phyloP scores from a whole-genome alignment of 2,888 invertebrate species.

The Perdita meconis region DNA sequence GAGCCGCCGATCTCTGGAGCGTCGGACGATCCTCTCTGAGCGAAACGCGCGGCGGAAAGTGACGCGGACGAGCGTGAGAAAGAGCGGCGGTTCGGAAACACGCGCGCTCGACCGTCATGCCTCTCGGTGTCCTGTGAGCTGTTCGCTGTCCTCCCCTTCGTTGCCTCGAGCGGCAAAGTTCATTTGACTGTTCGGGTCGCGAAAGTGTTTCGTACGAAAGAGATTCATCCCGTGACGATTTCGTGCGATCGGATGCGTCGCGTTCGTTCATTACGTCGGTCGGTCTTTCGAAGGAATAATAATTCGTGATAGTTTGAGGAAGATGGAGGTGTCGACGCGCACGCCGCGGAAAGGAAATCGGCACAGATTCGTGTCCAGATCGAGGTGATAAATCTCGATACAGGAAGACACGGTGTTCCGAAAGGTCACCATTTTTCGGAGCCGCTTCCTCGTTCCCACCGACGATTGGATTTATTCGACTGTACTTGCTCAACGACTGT shows the following conservation, averaged over 20 bases:
- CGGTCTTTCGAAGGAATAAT: too few species aligned
- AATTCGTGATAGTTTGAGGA: background rate
- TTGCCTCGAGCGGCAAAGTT: constrained; percentile 28
- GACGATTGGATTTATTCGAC: constrained; percentile 5
- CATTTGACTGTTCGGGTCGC: constrained; percentile 1
- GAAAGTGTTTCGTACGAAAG: background rate
- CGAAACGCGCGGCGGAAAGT: constrained; percentile 43
- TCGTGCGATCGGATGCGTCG: too few species aligned
- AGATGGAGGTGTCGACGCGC: constrained; percentile 15
- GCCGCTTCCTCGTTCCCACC: constrained; percentile 1
- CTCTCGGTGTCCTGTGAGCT: constrained; percentile 16
- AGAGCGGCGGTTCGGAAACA: constrained; percentile 36
- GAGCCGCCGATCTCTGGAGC: constrained; percentile 7
- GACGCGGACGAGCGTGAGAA: constrained; percentile 58
- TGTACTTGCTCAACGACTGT: constrained; percentile 23
- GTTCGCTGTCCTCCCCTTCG: constrained; percentile 7
- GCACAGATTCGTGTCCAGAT: constrained; percentile 4
- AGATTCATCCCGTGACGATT: too few species aligned
- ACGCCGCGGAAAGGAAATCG: background rate
- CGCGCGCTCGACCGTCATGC: constrained; percentile 5
- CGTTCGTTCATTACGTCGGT: too few species aligned
- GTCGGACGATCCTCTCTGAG: constrained; percentile 6
- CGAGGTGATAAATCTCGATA: constrained; percentile 36
- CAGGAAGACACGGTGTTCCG: constrained; percentile 1
- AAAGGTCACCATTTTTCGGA: constrained; percentile 16